A percentile compares a stretch with the other conserved stretches of the same genome.
These are phyloP conservation scores for Dioctria linearis DNA, from an alignment of 2,888 invertebrate species.

Conservation along the genomic window DNA sequence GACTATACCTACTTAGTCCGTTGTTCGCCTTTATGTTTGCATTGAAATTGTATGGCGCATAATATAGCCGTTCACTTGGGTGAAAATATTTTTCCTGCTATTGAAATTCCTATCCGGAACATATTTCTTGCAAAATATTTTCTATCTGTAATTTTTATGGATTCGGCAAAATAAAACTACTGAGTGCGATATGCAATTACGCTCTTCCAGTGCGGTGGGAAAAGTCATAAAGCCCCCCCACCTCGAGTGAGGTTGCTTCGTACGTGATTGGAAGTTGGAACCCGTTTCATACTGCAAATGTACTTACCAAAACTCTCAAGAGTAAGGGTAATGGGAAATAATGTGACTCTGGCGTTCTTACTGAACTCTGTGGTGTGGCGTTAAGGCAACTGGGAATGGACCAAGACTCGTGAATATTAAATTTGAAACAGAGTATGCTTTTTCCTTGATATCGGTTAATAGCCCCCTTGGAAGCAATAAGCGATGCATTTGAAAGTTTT, in stretches of 20 bases:
- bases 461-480: constrained; percentile 43
- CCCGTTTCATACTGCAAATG: neutral
- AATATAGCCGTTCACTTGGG: neutral
- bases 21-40: constrained; percentile 6
- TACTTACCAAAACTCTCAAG: constrained; percentile 21
- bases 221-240: constrained; percentile 36
- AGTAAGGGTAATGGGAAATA: constrained; percentile 20
- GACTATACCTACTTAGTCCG: neutral
- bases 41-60: constrained; percentile 7
- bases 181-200: neutral
- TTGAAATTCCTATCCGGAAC: neutral
- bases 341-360: constrained; percentile 32
- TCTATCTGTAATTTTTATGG: constrained; percentile 44
- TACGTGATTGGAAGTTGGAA: constrained; percentile 48
- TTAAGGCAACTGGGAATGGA: constrained; percentile 2
- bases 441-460: constrained; percentile 46
- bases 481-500: constrained; percentile 46
- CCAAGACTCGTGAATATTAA: constrained; percentile 43
- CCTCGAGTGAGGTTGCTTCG: constrained; percentile 24
- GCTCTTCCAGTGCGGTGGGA: neutral
- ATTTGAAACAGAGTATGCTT: constrained; percentile 32
- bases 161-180: constrained; percentile 10
- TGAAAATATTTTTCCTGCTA: constrained; percentile 9
- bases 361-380: constrained; percentile 5
- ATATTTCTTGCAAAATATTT: constrained; percentile 45